Evolutionary conservation across 2,888 invertebrate species (phyloP), one percentile per base, ranked within the genome.

Genomic region (Ennomos quercinarius): DNA sequence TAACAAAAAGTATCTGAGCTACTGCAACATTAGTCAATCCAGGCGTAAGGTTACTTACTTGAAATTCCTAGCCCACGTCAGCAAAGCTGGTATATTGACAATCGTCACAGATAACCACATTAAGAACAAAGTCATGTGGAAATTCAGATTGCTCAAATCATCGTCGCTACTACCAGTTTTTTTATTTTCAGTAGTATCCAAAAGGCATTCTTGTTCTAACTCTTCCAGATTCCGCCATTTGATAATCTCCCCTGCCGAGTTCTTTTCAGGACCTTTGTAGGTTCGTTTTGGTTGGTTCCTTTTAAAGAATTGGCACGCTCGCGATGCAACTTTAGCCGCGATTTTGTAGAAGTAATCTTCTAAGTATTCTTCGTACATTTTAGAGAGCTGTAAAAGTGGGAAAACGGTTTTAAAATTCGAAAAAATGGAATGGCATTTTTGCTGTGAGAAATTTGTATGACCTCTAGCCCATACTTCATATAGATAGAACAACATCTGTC

Each of bases 11-110:
- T 27, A 27, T 27, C 6, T 27, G 2, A 17, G 17, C 4, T 6
- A 27, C 6, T 1, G 27, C 27, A 6, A 27, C 6, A 5, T 27
- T 6, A 27, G 27, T 6, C 27, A 5, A 27, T 27, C 6, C 3
- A 17, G 17, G 17, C 17, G 17, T 17, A 40, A 40, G 17, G 17
- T 10, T 34, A 90, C 93, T 93, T 92, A 97, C 96, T 94, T 94
- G 72, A 95, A 96, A 89, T 96, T 96, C 76, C 95, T 95, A 0
- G 96, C 95, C 97, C 97, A 97, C 6, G 96, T 95, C 42, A 97
- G 80, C 11, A 95, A 93, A 42, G 95, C 94, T 0, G 97, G 97
- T 10, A 95, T 68, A 83, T 96, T 96, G 40, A 96, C 86, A n/a
- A 94, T 64, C 0, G 96, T 93, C 36, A 95, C 92, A 11, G 94